phyloP scores from a whole-genome alignment of 2,797 vertebrate species.

The Chelmon rostratus region DNA sequence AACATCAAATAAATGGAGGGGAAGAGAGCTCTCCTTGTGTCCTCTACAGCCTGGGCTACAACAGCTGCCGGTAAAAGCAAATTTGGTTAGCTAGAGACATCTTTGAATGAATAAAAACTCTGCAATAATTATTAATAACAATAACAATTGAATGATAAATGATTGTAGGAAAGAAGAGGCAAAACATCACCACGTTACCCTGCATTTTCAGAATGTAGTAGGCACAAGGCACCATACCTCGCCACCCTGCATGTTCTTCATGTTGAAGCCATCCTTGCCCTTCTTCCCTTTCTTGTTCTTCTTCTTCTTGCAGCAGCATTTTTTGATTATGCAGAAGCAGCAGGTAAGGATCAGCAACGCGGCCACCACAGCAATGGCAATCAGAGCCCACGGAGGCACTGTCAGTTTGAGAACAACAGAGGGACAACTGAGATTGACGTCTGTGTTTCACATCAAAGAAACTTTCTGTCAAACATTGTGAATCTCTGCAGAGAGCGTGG shows the following conservation, averaged over 20 bases:
- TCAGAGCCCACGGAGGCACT: slow-evolving; percentile 98
- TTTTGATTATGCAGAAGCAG: slow-evolving; percentile 99
- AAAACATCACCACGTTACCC: slow-evolving; percentile 29
- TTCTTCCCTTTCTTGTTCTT: slow-evolving; percentile 99
- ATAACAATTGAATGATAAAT: slow-evolving; percentile 24
- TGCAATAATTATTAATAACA: slow-evolving; percentile 12
- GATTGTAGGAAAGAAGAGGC: slow-evolving; percentile 24
- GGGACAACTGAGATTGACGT: background rate
- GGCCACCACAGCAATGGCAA: slow-evolving; percentile 94
- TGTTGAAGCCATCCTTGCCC: slow-evolving; percentile 93
- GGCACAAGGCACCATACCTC: slow-evolving; percentile 80
- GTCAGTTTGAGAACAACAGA: slow-evolving; percentile 45
- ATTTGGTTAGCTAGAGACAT: slow-evolving; percentile 69
- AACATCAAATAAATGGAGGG: slow-evolving; percentile 73
- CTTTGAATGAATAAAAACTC: slow-evolving; percentile 7
- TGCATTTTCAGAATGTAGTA: slow-evolving; percentile 36
- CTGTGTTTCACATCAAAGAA: background rate
- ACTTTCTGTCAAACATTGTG: background rate
- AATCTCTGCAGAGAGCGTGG: background rate
- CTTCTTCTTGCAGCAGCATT: slow-evolving; percentile 99
- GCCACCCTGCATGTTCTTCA: slow-evolving; percentile 89
- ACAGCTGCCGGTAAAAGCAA: slow-evolving; percentile 78
- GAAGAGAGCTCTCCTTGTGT: slow-evolving; percentile 80
- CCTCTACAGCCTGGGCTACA: slow-evolving; percentile 75
- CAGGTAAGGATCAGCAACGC: slow-evolving; percentile 95